phyloP scores from a whole-genome alignment of 1,140 invertebrate species.

The Bactericera cockerelli region DNA sequence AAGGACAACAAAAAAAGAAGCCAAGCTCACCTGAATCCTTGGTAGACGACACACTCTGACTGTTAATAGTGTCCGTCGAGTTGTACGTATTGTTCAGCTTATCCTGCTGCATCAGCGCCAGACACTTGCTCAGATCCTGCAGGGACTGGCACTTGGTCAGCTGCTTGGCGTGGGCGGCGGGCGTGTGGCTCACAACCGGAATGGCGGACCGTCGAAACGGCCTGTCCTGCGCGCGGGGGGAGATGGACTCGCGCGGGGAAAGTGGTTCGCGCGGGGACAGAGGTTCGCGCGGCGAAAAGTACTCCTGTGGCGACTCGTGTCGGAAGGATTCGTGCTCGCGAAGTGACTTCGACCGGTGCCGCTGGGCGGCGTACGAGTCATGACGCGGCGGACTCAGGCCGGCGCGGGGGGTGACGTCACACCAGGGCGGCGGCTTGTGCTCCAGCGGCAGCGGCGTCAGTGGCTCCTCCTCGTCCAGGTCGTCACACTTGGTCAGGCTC shows the following conservation, averaged over 20 bases:
- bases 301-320: too few relatives aligned
- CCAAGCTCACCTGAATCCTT: slow-evolving; percentile 1
- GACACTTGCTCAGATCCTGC: slow-evolving; percentile 5
- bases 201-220: background rate
- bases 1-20: too few relatives aligned
- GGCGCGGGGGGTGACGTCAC: too few relatives aligned
- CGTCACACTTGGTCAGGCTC: background rate
- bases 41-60: background rate
- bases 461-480: background rate
- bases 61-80: background rate
- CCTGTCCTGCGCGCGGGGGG: background rate
- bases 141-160: background rate
- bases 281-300: background rate
- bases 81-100: background rate
- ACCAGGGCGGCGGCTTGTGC: too few relatives aligned
- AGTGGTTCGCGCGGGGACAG: background rate
- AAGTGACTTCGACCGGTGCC: too few relatives aligned
- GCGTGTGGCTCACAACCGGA: background rate
- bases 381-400: too few relatives aligned
- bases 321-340: too few relatives aligned
- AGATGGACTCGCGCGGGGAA: background rate
- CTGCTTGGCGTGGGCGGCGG: background rate
- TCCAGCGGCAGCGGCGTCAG: too few relatives aligned
- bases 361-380: too few relatives aligned
- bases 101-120: background rate